Evolutionary conservation across 2,113 vertebrate species (phyloP).

Genomic region (Castor canadensis): DNA sequence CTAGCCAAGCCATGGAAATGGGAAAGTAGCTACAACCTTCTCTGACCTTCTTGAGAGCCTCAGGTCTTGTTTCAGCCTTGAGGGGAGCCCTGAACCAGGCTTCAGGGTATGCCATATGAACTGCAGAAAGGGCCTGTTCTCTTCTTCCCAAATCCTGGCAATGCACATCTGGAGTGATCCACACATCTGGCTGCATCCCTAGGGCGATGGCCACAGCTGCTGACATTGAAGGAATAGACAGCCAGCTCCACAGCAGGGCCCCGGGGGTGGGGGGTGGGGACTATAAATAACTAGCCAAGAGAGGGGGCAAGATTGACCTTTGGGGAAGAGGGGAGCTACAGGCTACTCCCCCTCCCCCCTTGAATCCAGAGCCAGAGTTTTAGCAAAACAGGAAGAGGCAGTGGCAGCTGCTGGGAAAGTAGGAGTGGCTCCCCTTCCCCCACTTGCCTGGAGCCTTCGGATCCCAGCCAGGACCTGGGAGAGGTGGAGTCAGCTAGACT

Average conservation of each 20-base stretch:
- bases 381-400: slow-evolving; percentile 81
- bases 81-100: neutral
- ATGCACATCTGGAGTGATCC: slow-evolving; percentile 67
- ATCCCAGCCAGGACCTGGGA: slow-evolving; percentile 74
- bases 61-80: neutral
- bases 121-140: neutral
- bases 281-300: slow-evolving; percentile 76
- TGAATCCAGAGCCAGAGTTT: slow-evolving; percentile 72
- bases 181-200: slow-evolving; percentile 71
- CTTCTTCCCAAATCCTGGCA: neutral
- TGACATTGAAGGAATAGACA: slow-evolving; percentile 64
- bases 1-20: neutral
- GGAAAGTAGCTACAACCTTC: neutral
- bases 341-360: slow-evolving; percentile 52
- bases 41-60: neutral
- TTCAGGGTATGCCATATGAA: neutral
- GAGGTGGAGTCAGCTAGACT: slow-evolving; percentile 62
- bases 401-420: slow-evolving; percentile 78
- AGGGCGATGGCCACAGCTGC: slow-evolving; percentile 68
- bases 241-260: slow-evolving; percentile 46
- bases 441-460: slow-evolving; percentile 68
- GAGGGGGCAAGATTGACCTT: slow-evolving; percentile 67
- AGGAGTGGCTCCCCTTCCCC: slow-evolving; percentile 73
- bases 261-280: slow-evolving; percentile 54
- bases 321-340: slow-evolving; percentile 21